phyloP scores from a whole-genome alignment of 2,113 vertebrate species.

The Pachycephala philippinensis region DNA sequence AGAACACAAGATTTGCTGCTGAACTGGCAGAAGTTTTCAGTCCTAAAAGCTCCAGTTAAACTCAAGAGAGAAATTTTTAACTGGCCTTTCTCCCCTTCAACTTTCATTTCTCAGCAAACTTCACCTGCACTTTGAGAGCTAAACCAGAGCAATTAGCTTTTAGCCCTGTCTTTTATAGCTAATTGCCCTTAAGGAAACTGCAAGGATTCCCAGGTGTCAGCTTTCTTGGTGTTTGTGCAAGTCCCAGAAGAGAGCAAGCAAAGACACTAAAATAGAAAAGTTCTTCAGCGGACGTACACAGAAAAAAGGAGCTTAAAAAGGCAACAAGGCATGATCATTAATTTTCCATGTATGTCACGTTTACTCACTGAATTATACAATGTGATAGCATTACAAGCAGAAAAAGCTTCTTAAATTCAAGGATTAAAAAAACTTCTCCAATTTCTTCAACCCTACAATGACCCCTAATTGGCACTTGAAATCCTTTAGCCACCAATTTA shows the following conservation, averaged over 20 bases:
- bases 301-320: constrained; percentile 33
- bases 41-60: neutral
- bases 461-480: neutral
- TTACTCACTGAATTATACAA: constrained; percentile 1
- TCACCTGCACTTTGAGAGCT: constrained; percentile 1
- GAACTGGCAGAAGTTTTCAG: neutral
- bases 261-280: constrained; percentile 31
- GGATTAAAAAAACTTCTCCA: neutral
- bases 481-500: neutral
- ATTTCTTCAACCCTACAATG: neutral
- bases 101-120: neutral
- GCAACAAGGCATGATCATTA: neutral
- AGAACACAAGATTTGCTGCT: neutral
- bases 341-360: constrained; percentile 20
- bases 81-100: neutral
- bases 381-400: neutral
- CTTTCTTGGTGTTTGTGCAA: constrained; percentile 16
- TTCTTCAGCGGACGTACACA: neutral
- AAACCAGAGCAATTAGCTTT: constrained; percentile 46
- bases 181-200: constrained; percentile 37
- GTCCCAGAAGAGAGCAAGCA: constrained; percentile 6
- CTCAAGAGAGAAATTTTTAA: neutral
- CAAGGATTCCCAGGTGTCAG: constrained; percentile 23
- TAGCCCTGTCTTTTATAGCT: constrained; percentile 23
- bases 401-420: constrained; percentile 6